phyloP scores from a whole-genome alignment of 2,113 vertebrate species.

The Onychorhynchus coronatus region DNA sequence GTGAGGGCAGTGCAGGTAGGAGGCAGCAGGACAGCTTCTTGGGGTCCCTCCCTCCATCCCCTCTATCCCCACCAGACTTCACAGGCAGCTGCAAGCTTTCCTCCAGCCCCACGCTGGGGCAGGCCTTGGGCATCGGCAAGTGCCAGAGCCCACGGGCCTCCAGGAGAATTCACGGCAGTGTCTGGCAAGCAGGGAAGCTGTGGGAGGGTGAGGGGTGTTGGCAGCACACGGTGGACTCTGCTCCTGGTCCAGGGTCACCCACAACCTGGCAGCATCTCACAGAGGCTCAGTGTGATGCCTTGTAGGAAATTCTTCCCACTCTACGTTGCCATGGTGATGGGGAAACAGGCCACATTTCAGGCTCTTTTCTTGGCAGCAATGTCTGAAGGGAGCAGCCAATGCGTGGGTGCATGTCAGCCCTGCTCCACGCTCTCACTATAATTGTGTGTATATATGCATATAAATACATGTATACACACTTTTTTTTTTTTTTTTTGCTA shows the following conservation, averaged over 20 bases:
- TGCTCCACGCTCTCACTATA: background rate
- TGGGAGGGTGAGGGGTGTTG: background rate
- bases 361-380: constrained; percentile 14
- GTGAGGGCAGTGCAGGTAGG: background rate
- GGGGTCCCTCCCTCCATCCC: background rate
- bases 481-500: background rate
- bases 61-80: background rate
- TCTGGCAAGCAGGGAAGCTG: background rate
- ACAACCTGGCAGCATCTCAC: background rate
- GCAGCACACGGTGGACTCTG: rapidly evolving
- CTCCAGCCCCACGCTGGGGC: rapidly evolving
- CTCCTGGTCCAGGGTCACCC: rapidly evolving
- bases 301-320: constrained; percentile 27
- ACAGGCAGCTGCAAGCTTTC: background rate
- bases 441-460: background rate
- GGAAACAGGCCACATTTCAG: background rate
- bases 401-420: constrained; percentile 12
- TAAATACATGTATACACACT: background rate
- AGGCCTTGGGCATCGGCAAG: background rate
- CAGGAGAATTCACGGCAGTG: rapidly evolving
- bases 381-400: constrained; percentile 20
- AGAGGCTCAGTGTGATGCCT: background rate
- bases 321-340: background rate
- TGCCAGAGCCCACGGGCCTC: rapidly evolving
- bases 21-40: background rate